Percentiles rank a stretch among this genome's conserved stretches.
phyloP scores from a whole-genome alignment of 92 coral and sea anemone species.

The Phenganax subtilis region DNA sequence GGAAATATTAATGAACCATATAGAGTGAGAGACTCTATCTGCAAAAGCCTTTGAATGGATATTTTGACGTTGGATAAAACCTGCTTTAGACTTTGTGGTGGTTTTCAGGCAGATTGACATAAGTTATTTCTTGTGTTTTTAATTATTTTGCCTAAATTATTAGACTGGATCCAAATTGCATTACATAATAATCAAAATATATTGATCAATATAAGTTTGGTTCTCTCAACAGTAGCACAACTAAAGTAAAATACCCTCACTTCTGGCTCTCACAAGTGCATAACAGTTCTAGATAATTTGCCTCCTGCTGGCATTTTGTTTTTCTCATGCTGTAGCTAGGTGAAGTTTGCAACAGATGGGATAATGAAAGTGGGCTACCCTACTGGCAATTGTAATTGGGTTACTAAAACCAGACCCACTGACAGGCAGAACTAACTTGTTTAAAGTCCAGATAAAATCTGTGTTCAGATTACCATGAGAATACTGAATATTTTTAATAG shows the following conservation, averaged over 20 bases:
- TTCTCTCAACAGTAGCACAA: constrained; percentile 6
- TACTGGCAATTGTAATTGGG: constrained; percentile 15
- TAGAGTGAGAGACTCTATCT: not conserved
- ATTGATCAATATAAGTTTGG: not conserved
- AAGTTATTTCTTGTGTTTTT: constrained; percentile 1
- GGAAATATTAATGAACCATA: not conserved
- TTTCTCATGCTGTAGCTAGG: constrained; percentile 1
- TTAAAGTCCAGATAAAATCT: constrained; percentile 4
- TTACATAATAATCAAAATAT: not conserved
- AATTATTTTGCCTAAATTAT: not conserved
- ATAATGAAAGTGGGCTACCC: not conserved
- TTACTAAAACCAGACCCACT: not conserved
- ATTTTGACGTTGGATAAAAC: not conserved
- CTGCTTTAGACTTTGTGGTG: not conserved
- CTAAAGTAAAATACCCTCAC: not conserved
- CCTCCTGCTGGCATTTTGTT: constrained; percentile 18
- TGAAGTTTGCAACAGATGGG: not conserved
- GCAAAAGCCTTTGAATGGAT: not conserved
- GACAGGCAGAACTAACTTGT: not conserved
- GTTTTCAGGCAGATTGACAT: not conserved
- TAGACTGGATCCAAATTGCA: not conserved
- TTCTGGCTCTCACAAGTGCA: not conserved
- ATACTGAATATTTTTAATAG: not conserved
- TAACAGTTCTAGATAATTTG: constrained; percentile 24
- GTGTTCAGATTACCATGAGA: not conserved